These are phyloP conservation scores for Denticeps clupeoides DNA, from an alignment of 2,797 vertebrate genomes.

Conservation along the genomic window DNA sequence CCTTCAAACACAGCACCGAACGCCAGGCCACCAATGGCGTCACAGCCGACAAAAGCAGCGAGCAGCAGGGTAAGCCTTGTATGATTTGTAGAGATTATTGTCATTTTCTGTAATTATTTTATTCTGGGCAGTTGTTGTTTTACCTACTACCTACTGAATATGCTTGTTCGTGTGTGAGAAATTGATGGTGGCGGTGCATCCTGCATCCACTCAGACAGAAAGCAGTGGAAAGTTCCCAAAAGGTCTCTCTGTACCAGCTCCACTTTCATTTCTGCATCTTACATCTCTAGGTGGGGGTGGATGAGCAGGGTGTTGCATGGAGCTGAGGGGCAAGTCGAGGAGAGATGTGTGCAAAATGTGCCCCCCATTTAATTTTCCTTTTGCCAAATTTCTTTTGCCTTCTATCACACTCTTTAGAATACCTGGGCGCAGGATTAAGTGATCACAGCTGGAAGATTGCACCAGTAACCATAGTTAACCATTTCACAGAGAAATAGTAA, in stretches of 20 bases:
- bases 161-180: too few species aligned
- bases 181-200: too few species aligned
- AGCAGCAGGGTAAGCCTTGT: constrained; percentile 66
- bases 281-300: constrained; percentile 26
- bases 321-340: neutral
- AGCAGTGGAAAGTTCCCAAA: too few species aligned
- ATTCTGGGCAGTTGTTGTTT: too few species aligned
- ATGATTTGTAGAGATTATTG: too few species aligned
- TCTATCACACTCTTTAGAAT: constrained; percentile 7
- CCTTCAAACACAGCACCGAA: constrained; percentile 70
- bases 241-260: too few species aligned
- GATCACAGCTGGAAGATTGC: constrained; percentile 2
- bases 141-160: too few species aligned
- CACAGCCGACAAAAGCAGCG: constrained; percentile 54
- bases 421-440: constrained; percentile 5
- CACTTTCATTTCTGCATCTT: constrained; percentile 24
- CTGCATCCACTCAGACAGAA: too few species aligned
- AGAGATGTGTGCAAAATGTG: neutral
- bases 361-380: constrained; percentile 8
- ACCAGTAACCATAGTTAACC: too few species aligned
- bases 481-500: too few species aligned
- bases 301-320: constrained; percentile 12
- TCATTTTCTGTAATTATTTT: too few species aligned
- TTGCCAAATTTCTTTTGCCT: constrained; percentile 1
- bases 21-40: constrained; percentile 71